These are phyloP conservation scores for Leptothorax acervorum DNA, from an alignment of 2,888 invertebrate species.

Conservation along the genomic window DNA sequence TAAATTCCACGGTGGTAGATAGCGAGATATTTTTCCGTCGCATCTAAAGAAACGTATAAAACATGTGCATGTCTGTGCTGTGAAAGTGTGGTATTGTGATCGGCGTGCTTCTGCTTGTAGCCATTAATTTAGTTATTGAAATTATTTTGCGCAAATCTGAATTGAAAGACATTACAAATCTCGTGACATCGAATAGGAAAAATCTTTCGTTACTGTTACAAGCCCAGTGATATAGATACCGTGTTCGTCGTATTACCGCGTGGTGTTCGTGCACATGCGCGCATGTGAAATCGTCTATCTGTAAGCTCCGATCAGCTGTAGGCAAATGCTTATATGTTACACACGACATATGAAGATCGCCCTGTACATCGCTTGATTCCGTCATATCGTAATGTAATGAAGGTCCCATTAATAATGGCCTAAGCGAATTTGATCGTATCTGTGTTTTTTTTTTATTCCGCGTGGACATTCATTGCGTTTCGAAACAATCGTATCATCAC, in stretches of 20 bases:
- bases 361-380: not conserved
- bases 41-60: conserved; percentile 3
- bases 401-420: conserved; percentile 50
- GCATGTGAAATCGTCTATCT: conserved; percentile 43
- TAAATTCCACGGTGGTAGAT: not conserved
- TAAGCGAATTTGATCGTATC: conserved; percentile 31
- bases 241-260: conserved; percentile 59
- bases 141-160: not conserved
- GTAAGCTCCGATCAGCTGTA: conserved; percentile 50
- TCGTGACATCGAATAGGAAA: not conserved
- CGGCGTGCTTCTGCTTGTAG: conserved; percentile 55
- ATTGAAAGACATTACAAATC: not conserved
- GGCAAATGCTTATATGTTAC: conserved; percentile 25
- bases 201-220: not conserved
- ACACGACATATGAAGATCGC: not conserved
- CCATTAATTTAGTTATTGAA: conserved; percentile 7
- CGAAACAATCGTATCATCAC: conserved; percentile 17
- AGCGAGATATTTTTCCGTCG: conserved; percentile 1
- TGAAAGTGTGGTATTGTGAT: conserved; percentile 75
- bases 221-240: conserved; percentile 1
- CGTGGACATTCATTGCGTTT: conserved; percentile 32
- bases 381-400: conserved; percentile 16
- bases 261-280: conserved; percentile 75
- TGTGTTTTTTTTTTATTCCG: conserved; percentile 49
- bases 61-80: conserved; percentile 60